Evolutionary conservation across 2,888 invertebrate genomes (phyloP), one percentile per base, ranked within the genome.

Genomic region (Eilema caniola): DNA sequence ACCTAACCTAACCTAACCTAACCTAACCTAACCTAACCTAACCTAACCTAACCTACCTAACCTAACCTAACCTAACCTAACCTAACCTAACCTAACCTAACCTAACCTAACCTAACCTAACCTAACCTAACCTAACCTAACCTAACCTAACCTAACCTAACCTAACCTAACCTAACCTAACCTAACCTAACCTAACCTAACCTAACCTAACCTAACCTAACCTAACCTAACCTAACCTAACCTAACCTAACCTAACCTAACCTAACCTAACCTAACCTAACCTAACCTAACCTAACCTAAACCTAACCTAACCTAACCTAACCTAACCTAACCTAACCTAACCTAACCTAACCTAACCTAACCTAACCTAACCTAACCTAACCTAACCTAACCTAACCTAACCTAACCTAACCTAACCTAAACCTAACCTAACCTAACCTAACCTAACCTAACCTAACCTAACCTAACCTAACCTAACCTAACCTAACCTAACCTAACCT

Each of bases 381-480:
- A 60, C 60, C 60, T 60, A 60, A 60, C 60, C 60, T 60, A 60
- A 60, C 78, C 75, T 74, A 78, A 75, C 78, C 75, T 75, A 74
- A 78, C 77, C 77, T 75, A 77, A 77, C 77, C 77, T 75, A 75
- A 77, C 74, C 77, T 77, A 75, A 77, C 77, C 77, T 75, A 60
- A 78, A 78, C 78, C 78, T 76, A 78, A 78, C 78, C 78, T 75
- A 76, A 78, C 76, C 78, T 75, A 76, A 78, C 78, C 78, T 78
- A 78, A 78, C 78, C 78, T 79, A 75, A 76, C 79, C 78, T 76
- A 76, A 79, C 76, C 78, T 75, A 79, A 78, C 78, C 78, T 76
- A 76, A 78, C 77, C 78, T 76, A 78, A 78, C 78, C 78, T 75
- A 78, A 78, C 78, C 79, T 76, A 77, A 79, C 79, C 79, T 77